A percentile compares a stretch with the other conserved stretches of the same genome.
phyloP scores from a whole-genome alignment of 2,797 vertebrate genomes.

The Serranus cabrilla region DNA sequence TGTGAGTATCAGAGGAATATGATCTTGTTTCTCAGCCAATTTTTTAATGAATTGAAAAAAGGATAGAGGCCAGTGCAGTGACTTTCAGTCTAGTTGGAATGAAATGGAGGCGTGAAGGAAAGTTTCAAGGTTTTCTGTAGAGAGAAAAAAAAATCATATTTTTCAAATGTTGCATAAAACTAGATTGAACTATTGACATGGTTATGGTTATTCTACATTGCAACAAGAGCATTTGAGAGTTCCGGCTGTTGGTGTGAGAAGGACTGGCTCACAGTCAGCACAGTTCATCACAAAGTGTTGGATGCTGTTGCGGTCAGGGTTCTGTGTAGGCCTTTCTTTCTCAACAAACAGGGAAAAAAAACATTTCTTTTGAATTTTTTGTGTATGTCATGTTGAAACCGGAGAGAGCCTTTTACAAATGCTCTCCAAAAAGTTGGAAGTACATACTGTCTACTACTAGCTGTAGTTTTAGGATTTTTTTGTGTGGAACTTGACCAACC shows the following conservation, averaged over 20 bases:
- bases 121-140: neutral
- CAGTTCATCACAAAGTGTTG: neutral
- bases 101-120: neutral
- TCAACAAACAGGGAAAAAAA: neutral
- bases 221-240: neutral
- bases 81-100: neutral
- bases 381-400: neutral
- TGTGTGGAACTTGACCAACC: neutral
- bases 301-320: neutral
- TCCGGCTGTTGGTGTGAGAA: neutral
- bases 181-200: neutral
- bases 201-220: neutral
- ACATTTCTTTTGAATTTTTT: neutral
- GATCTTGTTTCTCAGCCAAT: neutral
- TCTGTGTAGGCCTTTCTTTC: neutral
- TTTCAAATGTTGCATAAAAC: conserved; percentile 21
- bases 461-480: neutral
- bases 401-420: neutral
- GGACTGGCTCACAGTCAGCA: neutral
- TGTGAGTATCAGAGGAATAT: neutral
- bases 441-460: no score
- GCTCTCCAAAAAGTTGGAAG: neutral
- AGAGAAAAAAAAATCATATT: neutral
- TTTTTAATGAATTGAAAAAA: conserved; percentile 1
- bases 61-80: neutral